A percentile compares a stretch with the other conserved stretches of the same genome.
Evolutionary conservation across 2,113 vertebrate genomes (phyloP).

Genomic region (Uropsilus gracilis): DNA sequence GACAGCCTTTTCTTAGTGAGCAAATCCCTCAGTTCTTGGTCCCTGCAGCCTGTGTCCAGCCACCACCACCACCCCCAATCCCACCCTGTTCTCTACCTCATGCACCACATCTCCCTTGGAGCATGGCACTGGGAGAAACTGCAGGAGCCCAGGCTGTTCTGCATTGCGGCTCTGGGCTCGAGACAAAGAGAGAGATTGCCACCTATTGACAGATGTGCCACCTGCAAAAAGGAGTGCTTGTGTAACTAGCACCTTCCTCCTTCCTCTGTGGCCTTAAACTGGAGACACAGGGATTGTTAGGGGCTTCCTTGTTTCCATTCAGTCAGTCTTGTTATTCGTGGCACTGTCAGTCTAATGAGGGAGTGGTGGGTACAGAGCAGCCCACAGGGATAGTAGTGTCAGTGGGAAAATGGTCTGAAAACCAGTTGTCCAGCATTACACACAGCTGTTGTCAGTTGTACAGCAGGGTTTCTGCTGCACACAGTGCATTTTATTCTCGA

Average conservation of each 20-base stretch:
- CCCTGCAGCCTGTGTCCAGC: background rate
- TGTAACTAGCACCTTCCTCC: background rate
- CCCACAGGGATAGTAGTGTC: background rate
- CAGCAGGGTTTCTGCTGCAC: background rate
- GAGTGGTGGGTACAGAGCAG: background rate
- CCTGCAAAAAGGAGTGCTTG: slow-evolving; percentile 64
- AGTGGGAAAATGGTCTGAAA: background rate
- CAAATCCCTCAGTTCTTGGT: background rate
- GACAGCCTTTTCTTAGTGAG: background rate
- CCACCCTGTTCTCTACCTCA: background rate
- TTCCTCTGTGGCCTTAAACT: background rate
- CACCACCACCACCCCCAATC: too few species aligned
- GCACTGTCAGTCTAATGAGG: background rate
- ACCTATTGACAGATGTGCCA: slow-evolving; percentile 79
- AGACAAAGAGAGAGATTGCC: slow-evolving; percentile 81
- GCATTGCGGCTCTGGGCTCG: slow-evolving; percentile 2
- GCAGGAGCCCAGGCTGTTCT: background rate
- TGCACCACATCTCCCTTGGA: background rate
- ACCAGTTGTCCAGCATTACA: background rate
- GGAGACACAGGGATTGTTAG: too few species aligned
- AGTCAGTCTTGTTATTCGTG: background rate
- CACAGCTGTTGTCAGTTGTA: background rate
- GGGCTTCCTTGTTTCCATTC: background rate
- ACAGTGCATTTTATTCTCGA: background rate
- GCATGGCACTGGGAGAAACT: background rate